Evolutionary conservation across 2,797 vertebrate species (phyloP), one percentile per base, ranked within the genome.

Genomic region (Dipus sagitta): DNA sequence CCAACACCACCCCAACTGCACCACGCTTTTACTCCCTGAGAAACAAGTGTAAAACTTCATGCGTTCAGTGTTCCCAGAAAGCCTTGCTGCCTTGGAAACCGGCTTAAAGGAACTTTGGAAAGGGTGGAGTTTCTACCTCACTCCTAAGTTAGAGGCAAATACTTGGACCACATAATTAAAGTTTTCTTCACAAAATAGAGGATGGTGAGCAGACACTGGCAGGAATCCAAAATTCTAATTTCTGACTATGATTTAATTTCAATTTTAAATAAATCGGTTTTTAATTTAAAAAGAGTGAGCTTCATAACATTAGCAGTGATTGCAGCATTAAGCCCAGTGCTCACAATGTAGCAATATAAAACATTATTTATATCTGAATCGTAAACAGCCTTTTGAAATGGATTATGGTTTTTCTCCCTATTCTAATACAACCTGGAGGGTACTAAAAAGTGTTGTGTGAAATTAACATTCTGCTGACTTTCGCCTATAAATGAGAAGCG

Each of bases 221-320:
- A 99, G 98, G 96, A 98, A 98, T 99, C 99, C 99, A 99, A 98
- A 99, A 99, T 99, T 99, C 99, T 99, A 99, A 99, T 99, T 99
- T 99, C 98, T 99, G 99, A 99, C 99, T 99, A 99, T 99, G 99
- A 99, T 99, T 99, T 99, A 99, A 99, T 99, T 99, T 99, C 99
- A 99, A 99, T 99, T 99, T 99, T 98, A 99, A 98, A 99, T 98
- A 99, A 99, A 99, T 99, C 99, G 99, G 99, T 99, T 99, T 99
- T 99, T 99, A 99, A 99, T 99, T 99, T 99, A 99, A 99, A 99
- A 98, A 98, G 98, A 98, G 98, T 98, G 98, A 98, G 98, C 98
- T 98, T 99, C 98, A 99, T 99, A 99, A 99, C 98, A 98, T 98
- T 98, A 98, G 98, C 98, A 98, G 98, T 97, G 98, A 99, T 98